A percentile compares a stretch with the other conserved stretches of the same genome.
Evolutionary conservation across 2,113 vertebrate genomes (phyloP).

Genomic region (Ranitomeya imitator): DNA sequence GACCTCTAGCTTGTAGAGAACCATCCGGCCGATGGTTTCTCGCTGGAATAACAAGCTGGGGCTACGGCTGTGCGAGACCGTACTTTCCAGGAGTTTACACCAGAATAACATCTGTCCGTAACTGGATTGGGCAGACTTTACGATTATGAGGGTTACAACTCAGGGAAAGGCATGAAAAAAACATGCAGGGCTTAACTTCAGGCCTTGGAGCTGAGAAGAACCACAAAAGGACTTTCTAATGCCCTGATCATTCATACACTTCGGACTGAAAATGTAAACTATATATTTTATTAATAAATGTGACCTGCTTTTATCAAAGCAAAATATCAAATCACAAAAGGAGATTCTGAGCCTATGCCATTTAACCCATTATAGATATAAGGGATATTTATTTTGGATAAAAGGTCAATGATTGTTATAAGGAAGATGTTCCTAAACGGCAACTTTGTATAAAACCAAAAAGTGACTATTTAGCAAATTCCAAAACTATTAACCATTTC

Average conservation of each 20-base stretch:
- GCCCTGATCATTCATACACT: constrained; percentile 46
- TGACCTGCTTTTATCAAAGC: constrained; percentile 50
- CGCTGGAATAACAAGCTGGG: constrained; percentile 96
- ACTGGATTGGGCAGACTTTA: constrained; percentile 86
- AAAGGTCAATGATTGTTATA: neutral
- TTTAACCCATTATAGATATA: neutral
- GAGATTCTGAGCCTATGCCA: neutral
- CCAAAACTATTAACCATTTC: neutral
- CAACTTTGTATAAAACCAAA: neutral
- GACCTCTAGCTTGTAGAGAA: constrained; percentile 87
- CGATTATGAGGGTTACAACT: constrained; percentile 69
- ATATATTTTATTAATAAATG: constrained; percentile 67
- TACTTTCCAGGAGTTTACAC: constrained; percentile 91
- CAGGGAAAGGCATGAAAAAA: constrained; percentile 29
- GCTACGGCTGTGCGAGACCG: constrained; percentile 86
- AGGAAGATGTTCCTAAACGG: neutral
- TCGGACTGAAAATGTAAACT: constrained; percentile 45
- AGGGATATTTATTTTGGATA: neutral
- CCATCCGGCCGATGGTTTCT: constrained; percentile 88
- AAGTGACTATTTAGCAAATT: neutral
- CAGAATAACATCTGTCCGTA: constrained; percentile 81
- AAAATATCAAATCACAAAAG: neutral
- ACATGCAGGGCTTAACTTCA: neutral
- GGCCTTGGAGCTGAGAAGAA: neutral
- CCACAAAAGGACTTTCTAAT: constrained; percentile 15